Conservation (phyloP, 2,797 vertebrate species). For the Poeciliopsis paucimaculata region DNA sequence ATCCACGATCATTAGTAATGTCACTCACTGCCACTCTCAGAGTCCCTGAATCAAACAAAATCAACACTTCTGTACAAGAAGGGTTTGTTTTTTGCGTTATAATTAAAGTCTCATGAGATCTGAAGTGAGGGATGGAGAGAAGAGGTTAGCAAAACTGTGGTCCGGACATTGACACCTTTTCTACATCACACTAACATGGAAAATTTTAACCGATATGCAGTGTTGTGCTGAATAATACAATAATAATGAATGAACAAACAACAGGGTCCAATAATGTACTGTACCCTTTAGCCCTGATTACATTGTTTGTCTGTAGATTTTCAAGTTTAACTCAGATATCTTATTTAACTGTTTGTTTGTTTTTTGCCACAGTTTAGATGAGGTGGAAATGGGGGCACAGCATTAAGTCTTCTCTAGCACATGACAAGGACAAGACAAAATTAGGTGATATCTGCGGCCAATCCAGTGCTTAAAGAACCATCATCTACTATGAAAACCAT, state of each 20-base stretch:
- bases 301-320: not conserved
- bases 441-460: not conserved
- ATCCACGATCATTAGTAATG: conserved; percentile 22
- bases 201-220: not conserved
- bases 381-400: not conserved
- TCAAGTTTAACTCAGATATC: not conserved
- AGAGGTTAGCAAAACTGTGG: not conserved
- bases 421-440: not conserved
- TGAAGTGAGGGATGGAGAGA: conserved; percentile 8
- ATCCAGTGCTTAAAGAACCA: not conserved
- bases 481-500: not conserved
- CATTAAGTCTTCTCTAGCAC: not conserved
- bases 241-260: not conserved
- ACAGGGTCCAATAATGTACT: not conserved
- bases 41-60: conserved; percentile 10
- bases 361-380: not conserved
- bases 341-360: not conserved
- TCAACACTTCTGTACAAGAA: conserved; percentile 9
- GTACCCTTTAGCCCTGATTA: not conserved
- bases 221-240: not conserved
- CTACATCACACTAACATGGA: not conserved
- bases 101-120: conserved; percentile 21
- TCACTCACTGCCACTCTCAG: conserved; percentile 3
- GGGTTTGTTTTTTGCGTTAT: conserved; percentile 11
- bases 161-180: not conserved